Conservation (phyloP, 2,797 vertebrate species). For the Pyrocephalus nanus region DNA sequence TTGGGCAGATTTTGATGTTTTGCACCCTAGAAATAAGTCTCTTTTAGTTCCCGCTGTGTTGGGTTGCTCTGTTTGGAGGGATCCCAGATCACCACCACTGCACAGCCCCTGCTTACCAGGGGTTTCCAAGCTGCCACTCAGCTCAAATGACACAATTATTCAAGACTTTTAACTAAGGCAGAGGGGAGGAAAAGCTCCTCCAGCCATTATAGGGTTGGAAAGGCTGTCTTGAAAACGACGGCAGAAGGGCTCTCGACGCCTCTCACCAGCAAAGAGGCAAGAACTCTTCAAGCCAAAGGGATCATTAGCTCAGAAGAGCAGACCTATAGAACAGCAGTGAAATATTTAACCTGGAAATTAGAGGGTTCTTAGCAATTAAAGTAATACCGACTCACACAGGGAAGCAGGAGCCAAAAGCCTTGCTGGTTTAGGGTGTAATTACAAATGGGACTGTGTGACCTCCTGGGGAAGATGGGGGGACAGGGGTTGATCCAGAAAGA, state of each 20-base stretch:
- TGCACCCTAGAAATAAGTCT: neutral
- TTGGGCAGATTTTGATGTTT: neutral
- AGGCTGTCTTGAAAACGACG: neutral
- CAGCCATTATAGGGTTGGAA: neutral
- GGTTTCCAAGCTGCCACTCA: neutral
- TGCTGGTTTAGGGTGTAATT: neutral
- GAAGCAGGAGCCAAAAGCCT: neutral
- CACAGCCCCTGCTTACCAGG: neutral
- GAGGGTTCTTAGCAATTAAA: neutral
- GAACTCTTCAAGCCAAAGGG: neutral
- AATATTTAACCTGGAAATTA: constrained; percentile 39
- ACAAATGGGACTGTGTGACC: accelerated
- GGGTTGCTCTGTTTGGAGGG: neutral
- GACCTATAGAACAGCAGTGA: neutral
- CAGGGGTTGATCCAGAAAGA: neutral
- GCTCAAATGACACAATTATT: neutral
- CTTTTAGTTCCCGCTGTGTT: accelerated
- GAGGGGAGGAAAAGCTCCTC: neutral
- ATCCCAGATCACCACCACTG: neutral
- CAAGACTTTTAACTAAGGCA: neutral
- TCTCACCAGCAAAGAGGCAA: neutral
- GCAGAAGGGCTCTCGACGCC: constrained; percentile 13
- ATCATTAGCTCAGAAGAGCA: neutral
- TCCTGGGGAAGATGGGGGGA: neutral
- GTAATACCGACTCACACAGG: neutral